A percentile compares a stretch with the other conserved stretches of the same genome.
Evolutionary conservation across 2,113 vertebrate genomes (phyloP).

Genomic region (Tichodroma muraria): DNA sequence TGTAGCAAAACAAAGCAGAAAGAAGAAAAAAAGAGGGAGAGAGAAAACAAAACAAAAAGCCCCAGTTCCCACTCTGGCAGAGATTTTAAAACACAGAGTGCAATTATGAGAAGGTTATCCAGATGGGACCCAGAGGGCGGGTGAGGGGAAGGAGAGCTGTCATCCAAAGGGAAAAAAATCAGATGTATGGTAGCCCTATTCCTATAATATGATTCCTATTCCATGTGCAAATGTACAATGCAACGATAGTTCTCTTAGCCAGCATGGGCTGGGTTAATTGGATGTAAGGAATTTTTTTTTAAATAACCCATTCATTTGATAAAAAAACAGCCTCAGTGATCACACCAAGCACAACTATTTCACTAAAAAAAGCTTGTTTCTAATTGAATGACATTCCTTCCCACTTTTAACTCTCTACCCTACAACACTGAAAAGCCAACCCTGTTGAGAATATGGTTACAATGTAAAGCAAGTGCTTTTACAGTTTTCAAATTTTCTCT

Average conservation of each 20-base stretch:
- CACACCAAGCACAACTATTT: neutral
- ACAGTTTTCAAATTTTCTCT: neutral
- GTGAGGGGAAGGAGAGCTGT: slow-evolving; percentile 36
- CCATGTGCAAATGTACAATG: slow-evolving; percentile 25
- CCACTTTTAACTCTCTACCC: neutral
- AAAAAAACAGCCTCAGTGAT: slow-evolving; percentile 17
- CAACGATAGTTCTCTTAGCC: slow-evolving; percentile 21
- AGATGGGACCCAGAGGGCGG: slow-evolving; percentile 12
- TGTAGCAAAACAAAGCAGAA: slow-evolving; percentile 3
- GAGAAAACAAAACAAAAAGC: neutral
- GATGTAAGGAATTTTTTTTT: neutral
- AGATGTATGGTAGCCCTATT: slow-evolving; percentile 10
- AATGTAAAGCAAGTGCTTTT: neutral
- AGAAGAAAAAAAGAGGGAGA: neutral
- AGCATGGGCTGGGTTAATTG: slow-evolving; percentile 1
- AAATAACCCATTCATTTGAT: slow-evolving; percentile 25
- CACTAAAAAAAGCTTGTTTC: neutral
- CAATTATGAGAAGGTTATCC: slow-evolving; percentile 36
- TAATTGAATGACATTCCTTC: neutral
- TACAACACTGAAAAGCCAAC: neutral
- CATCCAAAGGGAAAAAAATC: slow-evolving; percentile 23
- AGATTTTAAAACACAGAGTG: slow-evolving; percentile 30
- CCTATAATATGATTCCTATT: neutral
- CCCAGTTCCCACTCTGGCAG: neutral
- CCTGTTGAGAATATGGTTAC: neutral